Conservation (phyloP, 2,113 vertebrate genomes). For the Osmerus mordax region DNA sequence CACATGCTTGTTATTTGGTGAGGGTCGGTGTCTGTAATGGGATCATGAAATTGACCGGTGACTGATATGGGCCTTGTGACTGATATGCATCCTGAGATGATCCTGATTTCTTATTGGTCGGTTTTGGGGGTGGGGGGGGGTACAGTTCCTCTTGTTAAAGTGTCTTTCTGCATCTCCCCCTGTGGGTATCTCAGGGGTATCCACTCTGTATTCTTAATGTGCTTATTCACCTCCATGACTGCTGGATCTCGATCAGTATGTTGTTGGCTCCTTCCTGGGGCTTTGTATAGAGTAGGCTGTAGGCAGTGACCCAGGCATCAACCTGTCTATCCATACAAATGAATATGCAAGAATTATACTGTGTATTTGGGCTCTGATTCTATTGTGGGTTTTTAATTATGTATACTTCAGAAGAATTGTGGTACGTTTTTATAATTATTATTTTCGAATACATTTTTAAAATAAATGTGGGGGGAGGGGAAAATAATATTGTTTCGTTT, state of each 20-base stretch:
- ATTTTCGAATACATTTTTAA: constrained; percentile 38
- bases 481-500: constrained; percentile 37
- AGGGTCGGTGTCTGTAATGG: background rate
- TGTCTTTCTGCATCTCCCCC: constrained; percentile 6
- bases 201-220: constrained; percentile 24
- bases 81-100: constrained; percentile 10
- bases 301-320: constrained; percentile 37
- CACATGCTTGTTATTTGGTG: constrained; percentile 16
- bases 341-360: constrained; percentile 73
- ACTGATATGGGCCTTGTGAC: constrained; percentile 5
- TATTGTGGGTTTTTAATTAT: constrained; percentile 63
- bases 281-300: constrained; percentile 41
- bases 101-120: constrained; percentile 26
- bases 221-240: constrained; percentile 31
- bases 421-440: constrained; percentile 65
- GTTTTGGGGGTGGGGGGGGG: constrained; percentile 1
- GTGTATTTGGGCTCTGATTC: constrained; percentile 78
- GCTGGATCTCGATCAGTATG: constrained; percentile 25
- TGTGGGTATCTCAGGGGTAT: background rate
- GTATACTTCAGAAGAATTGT: constrained; percentile 68
- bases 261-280: constrained; percentile 9
- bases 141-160: background rate
- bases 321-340: constrained; percentile 55
- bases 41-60: background rate
- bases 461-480: constrained; percentile 69